Base-by-base conservation (phyloP, 2,888 invertebrate genomes). In the Drosophila mettleri region DNA sequence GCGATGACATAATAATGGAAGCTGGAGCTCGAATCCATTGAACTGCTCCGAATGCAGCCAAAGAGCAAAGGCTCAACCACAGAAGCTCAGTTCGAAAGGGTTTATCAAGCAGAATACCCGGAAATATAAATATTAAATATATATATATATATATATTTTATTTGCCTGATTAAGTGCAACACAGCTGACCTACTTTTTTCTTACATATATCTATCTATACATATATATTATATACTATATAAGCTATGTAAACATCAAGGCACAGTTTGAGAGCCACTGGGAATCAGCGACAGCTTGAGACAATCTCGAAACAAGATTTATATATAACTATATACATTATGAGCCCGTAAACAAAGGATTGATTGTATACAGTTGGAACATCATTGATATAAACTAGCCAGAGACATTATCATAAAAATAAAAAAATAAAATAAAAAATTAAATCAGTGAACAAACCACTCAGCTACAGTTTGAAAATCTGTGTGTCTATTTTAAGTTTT, bases 1-100 rank as follows among this genome's bases (percentile, higher is more conserved):
- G 31, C 38, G 51, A 71, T 88, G 84, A 76, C 84, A 86, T 86
- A 76, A 88, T 86, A 76, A 88, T 71, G 3, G 59, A 33, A 27
- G 43, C 46, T 48, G 29, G 34, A 51, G 12, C 43, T 51, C 45
- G 57, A 52, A 60, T 57, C 54, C 10, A 69, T 59, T 79, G 64
- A 83, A 80, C 83, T 51, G 63, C 16, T 16, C 6, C 20, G 51
- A 12, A 24, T 39, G 53, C 53, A 67, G 49, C 59, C 55, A 60
- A 2, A 16, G 49, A 16, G 49, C 18, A 34, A 34, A 34, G 31
- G 20, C 12, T 9, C 16, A 1, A 29, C 20, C 31, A 9, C 46
- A 16, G 10, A 3, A 6, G 3, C 3, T 16, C 45, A 18, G 12
- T 20, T 31, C 31, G 46, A 14, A 10, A 38, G 20, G 34, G 61